phyloP scores from a whole-genome alignment of 2,888 invertebrate species.

The Caenorhabditis sinica region DNA sequence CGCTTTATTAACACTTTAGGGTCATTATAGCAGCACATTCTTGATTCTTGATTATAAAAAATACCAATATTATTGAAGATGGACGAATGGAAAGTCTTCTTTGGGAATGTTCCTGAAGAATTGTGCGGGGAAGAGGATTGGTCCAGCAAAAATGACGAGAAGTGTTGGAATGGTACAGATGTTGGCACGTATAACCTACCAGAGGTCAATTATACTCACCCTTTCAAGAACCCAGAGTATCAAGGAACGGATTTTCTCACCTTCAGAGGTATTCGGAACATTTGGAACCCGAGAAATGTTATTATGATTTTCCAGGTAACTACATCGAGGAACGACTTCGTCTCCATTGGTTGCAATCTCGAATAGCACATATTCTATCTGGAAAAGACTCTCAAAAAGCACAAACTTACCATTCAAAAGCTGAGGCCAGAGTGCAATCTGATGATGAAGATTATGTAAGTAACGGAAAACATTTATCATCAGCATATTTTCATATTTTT shows the following conservation, averaged over 20 bases:
- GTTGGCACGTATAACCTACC: conserved; percentile 47
- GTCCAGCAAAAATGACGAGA: conserved; percentile 25
- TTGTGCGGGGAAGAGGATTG: conserved; percentile 53
- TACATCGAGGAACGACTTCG: conserved; percentile 59
- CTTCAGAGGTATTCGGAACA: conserved; percentile 42
- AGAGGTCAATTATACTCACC: conserved; percentile 33
- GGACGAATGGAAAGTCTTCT: conserved; percentile 47
- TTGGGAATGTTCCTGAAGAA: conserved; percentile 50
- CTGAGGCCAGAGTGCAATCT: conserved; percentile 11
- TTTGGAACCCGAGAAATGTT: too few species aligned
- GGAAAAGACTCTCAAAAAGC: conserved; percentile 29
- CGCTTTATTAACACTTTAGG: conserved; percentile 30
- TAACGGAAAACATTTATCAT: neutral
- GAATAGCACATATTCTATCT: conserved; percentile 41
- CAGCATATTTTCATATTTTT: neutral
- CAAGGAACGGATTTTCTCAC: conserved; percentile 52
- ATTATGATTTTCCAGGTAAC: conserved; percentile 41
- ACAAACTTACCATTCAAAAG: neutral
- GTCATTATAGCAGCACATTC: conserved; percentile 10
- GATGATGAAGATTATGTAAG: conserved; percentile 68
- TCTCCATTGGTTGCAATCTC: conserved; percentile 61
- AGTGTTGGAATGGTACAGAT: conserved; percentile 65
- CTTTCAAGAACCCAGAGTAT: conserved; percentile 61
- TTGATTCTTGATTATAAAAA: neutral
- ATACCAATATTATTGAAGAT: conserved; percentile 35